phyloP scores from a whole-genome alignment of 2,797 vertebrate species.

The Paramormyrops hopkinsi region DNA sequence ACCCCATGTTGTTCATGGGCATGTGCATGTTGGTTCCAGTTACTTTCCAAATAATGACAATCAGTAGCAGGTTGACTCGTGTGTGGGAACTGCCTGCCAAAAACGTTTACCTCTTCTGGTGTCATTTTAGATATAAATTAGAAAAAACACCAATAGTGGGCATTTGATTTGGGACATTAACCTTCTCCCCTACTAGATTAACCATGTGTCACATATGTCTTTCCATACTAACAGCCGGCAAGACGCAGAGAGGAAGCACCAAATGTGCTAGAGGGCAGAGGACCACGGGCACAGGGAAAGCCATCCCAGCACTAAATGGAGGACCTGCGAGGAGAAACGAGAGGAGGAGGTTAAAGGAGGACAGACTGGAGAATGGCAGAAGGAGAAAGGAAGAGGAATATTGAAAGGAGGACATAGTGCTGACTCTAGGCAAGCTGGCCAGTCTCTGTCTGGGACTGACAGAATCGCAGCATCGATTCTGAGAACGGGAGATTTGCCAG shows the following conservation, averaged over 20 bases:
- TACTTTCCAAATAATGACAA: not conserved
- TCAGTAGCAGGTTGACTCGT: not conserved
- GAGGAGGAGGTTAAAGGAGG: constrained; percentile 19
- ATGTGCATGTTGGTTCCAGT: not conserved
- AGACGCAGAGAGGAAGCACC: not conserved
- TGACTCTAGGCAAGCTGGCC: constrained; percentile 46
- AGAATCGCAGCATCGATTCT: constrained; percentile 54
- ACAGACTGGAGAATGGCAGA: constrained; percentile 7
- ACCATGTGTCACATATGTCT: not conserved
- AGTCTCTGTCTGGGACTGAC: constrained; percentile 37
- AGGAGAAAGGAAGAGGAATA: constrained; percentile 13
- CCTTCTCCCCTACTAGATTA: not conserved
- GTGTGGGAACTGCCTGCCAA: not conserved
- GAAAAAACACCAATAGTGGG: not conserved
- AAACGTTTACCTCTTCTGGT: not conserved
- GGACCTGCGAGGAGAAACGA: not conserved
- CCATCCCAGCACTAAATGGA: not conserved
- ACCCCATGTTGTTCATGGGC: not conserved
- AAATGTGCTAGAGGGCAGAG: not conserved
- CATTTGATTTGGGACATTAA: not conserved
- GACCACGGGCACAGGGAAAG: not conserved
- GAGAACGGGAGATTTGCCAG: constrained; percentile 38
- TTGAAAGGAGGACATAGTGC: constrained; percentile 40
- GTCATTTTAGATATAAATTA: not conserved
- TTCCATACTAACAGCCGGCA: not conserved